Evolutionary conservation across 2,888 invertebrate species (phyloP).

Genomic region (Antheraea assamensis): DNA sequence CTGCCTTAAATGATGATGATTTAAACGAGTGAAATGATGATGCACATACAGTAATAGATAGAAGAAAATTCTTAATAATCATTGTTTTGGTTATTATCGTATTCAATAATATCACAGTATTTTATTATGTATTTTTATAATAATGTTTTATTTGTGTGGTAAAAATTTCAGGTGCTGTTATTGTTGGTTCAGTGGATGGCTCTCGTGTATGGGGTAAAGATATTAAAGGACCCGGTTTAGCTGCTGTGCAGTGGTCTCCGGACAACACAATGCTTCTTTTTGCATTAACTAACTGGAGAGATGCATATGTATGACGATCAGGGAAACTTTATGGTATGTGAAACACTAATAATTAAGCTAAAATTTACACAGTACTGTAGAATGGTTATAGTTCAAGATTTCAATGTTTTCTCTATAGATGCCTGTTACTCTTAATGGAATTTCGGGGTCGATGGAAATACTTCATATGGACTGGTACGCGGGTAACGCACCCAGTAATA

Average conservation of each 20-base stretch:
- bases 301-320: slow-evolving; percentile 97
- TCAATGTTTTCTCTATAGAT: slow-evolving; percentile 79
- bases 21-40: too few species aligned
- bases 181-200: slow-evolving; percentile 98
- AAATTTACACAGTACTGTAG: background rate
- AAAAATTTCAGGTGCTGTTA: slow-evolving; percentile 87
- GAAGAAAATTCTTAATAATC: too few species aligned
- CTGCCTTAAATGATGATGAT: too few species aligned
- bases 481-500: slow-evolving; percentile 87
- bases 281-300: slow-evolving; percentile 94
- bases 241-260: slow-evolving; percentile 98
- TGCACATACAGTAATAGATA: too few species aligned
- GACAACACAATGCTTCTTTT: slow-evolving; percentile 95
- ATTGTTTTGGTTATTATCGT: too few species aligned
- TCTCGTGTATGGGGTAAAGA: slow-evolving; percentile 99
- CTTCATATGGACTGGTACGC: slow-evolving; percentile 94
- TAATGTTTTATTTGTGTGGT: background rate
- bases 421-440: slow-evolving; percentile 86
- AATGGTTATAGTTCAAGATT: slow-evolving; percentile 3
- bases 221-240: slow-evolving; percentile 90
- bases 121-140: too few species aligned
- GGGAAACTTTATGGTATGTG: slow-evolving; percentile 88
- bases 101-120: too few species aligned
- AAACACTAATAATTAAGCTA: background rate
- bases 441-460: slow-evolving; percentile 83